Conservation (phyloP, 2,888 invertebrate genomes). For the Tupiocoris notatus region DNA sequence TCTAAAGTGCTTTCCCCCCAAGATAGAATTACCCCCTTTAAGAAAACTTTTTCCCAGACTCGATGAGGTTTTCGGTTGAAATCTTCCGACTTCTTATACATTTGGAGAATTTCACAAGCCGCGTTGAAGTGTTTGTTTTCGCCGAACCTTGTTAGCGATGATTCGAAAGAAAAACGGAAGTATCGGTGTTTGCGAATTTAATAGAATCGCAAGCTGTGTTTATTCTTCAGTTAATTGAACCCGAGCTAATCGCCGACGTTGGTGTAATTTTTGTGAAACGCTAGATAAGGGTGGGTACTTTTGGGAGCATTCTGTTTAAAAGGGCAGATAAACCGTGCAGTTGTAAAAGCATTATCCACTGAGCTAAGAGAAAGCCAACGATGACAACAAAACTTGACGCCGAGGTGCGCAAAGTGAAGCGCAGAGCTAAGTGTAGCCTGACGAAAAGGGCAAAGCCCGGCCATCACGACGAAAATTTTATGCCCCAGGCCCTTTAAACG, state of each 20-base stretch:
- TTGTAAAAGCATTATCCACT: neutral
- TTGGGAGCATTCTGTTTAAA: too few relatives aligned
- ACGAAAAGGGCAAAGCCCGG: neutral
- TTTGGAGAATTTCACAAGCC: too few relatives aligned
- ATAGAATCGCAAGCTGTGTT: too few relatives aligned
- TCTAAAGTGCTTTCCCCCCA: neutral
- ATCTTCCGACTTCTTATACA: neutral
- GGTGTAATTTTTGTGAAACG: too few relatives aligned
- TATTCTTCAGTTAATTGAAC: too few relatives aligned
- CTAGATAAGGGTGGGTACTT: too few relatives aligned
- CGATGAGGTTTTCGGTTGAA: neutral
- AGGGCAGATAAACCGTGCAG: neutral
- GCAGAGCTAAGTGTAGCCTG: neutral
- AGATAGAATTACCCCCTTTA: neutral
- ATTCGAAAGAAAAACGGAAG: too few relatives aligned
- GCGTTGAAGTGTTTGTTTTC: too few relatives aligned
- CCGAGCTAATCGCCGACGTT: too few relatives aligned
- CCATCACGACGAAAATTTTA: neutral
- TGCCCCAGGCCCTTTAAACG: neutral
- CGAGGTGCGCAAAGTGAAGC: neutral
- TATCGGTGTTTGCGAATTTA: too few relatives aligned
- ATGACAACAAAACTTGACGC: neutral
- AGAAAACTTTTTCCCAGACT: neutral
- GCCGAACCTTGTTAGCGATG: too few relatives aligned
- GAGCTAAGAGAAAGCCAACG: neutral